Evolutionary conservation across 2,888 invertebrate genomes (phyloP).

Genomic region (Dicycla oo): DNA sequence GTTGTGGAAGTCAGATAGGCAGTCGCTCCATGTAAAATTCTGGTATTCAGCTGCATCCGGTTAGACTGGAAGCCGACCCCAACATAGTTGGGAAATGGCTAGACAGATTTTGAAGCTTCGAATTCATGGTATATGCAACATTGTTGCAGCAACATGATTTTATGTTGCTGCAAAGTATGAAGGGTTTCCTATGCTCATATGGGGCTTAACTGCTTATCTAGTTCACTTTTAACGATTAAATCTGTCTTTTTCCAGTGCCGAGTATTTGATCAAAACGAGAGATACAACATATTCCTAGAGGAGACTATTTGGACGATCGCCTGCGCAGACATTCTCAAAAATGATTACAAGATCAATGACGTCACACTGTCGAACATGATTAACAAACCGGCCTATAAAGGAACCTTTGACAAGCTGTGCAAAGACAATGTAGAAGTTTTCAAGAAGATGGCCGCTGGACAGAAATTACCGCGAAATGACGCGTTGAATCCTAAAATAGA

Average conservation of each 20-base stretch:
- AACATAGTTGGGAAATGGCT: too few relatives aligned
- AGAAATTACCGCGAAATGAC: slow-evolving; percentile 47
- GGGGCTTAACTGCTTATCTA: background rate
- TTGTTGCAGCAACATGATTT: too few relatives aligned
- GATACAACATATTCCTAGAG: slow-evolving; percentile 91
- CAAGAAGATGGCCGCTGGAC: slow-evolving; percentile 59
- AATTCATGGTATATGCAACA: background rate
- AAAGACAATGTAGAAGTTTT: slow-evolving; percentile 70
- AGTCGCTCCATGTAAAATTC: too few relatives aligned
- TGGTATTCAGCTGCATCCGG: too few relatives aligned
- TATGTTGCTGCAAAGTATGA: background rate
- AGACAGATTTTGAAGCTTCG: background rate
- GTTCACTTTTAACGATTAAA: background rate
- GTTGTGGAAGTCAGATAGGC: too few relatives aligned
- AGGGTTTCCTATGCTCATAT: background rate
- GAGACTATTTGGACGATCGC: slow-evolving; percentile 81
- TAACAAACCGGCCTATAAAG: slow-evolving; percentile 56
- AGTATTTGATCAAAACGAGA: slow-evolving; percentile 92
- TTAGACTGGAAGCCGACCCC: too few relatives aligned
- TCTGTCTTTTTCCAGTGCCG: slow-evolving; percentile 80
- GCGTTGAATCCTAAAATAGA: slow-evolving; percentile 75
- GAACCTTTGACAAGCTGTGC: slow-evolving; percentile 72
- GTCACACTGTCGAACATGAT: slow-evolving; percentile 38
- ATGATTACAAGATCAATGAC: slow-evolving; percentile 21
- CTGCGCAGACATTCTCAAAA: slow-evolving; percentile 72